Conservation (phyloP, 2,113 vertebrate species). For the Numenius arquata region DNA sequence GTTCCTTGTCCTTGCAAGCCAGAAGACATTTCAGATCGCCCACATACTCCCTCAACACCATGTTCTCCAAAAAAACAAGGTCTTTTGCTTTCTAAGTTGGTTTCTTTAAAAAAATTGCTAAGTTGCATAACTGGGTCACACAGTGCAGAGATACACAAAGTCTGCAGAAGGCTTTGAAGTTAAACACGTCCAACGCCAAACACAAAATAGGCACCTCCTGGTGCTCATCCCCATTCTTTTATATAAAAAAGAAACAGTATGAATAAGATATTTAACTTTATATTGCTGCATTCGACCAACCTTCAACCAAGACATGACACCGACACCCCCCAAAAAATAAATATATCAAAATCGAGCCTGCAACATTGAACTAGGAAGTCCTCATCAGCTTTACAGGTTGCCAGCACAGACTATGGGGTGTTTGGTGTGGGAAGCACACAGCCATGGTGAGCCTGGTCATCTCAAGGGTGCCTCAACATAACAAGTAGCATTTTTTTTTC, state of each 20-base stretch:
- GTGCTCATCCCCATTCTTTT: not conserved
- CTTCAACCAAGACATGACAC: too few relatives aligned
- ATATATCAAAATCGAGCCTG: not conserved
- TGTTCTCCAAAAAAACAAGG: conserved; percentile 31
- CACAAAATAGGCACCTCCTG: not conserved
- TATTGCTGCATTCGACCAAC: not conserved
- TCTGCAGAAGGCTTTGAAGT: not conserved
- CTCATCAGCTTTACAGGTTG: too few relatives aligned
- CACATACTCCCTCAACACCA: conserved; percentile 14
- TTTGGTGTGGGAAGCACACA: not conserved
- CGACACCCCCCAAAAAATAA: too few relatives aligned
- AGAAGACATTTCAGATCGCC: conserved; percentile 20
- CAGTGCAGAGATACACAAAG: not conserved
- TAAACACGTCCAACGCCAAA: not conserved
- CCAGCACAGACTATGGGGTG: not conserved
- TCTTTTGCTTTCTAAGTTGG: not conserved
- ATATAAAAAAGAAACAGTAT: not conserved
- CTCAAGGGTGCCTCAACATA: not conserved
- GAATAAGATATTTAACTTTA: not conserved
- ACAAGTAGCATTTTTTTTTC: not conserved
- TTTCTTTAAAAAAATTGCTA: not conserved
- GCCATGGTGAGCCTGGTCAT: not conserved
- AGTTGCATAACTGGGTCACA: not conserved
- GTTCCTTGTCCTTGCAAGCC: conserved; percentile 44
- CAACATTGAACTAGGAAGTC: accelerated